phyloP scores from a whole-genome alignment of 2,797 vertebrate genomes.

The Paratrypauchen microcephalus region DNA sequence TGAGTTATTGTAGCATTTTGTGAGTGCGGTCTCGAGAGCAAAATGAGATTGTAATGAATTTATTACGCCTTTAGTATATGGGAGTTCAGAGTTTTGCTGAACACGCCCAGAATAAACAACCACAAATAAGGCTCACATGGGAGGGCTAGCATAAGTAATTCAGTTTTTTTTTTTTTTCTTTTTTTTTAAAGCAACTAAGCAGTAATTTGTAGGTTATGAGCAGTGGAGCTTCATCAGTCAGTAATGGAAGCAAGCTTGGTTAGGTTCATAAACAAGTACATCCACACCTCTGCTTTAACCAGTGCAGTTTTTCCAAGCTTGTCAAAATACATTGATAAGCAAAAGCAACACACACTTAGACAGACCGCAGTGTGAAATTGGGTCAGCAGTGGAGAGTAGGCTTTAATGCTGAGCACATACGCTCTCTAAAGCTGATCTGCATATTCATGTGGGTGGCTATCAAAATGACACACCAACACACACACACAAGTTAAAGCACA shows the following conservation, averaged over 20 bases:
- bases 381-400: constrained; percentile 77
- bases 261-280: constrained; percentile 37
- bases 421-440: constrained; percentile 76
- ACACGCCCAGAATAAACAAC: constrained; percentile 10
- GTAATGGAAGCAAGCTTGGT: constrained; percentile 28
- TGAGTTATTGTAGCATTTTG: constrained; percentile 10
- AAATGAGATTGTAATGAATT: constrained; percentile 10
- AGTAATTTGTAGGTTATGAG: constrained; percentile 13
- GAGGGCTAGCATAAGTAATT: constrained; percentile 10
- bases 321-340: constrained; percentile 70
- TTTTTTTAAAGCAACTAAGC: not conserved
- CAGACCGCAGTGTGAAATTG: constrained; percentile 74
- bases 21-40: not conserved
- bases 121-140: not conserved
- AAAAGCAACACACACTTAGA: constrained; percentile 49
- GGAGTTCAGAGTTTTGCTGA: constrained; percentile 10
- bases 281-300: constrained; percentile 41
- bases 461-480: constrained; percentile 64
- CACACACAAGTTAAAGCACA: constrained; percentile 30
- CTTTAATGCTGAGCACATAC: constrained; percentile 79
- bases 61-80: constrained; percentile 12
- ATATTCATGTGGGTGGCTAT: constrained; percentile 80
- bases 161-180: too few species aligned
- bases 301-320: constrained; percentile 51
- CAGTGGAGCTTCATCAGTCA: constrained; percentile 34